phyloP scores from a whole-genome alignment of 2,888 invertebrate genomes.

The Apotomis capreana region DNA sequence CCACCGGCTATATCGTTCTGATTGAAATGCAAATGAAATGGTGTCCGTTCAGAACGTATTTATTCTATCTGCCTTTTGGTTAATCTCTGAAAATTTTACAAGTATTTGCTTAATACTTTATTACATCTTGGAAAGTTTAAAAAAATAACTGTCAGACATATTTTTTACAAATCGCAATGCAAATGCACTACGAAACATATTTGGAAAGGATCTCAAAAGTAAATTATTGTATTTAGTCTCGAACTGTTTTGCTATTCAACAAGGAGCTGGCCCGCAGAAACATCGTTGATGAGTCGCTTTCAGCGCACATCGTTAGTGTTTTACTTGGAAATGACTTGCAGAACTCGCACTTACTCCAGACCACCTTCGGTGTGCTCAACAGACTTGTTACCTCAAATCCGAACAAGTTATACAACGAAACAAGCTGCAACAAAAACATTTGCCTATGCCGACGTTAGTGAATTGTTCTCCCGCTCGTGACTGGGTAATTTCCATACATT shows the following conservation, averaged over 20 bases:
- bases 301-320: conserved; percentile 55
- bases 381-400: conserved; percentile 69
- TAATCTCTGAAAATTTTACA: conserved; percentile 63
- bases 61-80: conserved; percentile 72
- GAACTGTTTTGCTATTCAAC: conserved; percentile 72
- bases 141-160: conserved; percentile 44
- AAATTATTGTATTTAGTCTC: conserved; percentile 71
- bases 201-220: conserved; percentile 63
- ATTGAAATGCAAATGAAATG: conserved; percentile 82
- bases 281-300: conserved; percentile 66
- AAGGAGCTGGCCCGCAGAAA: conserved; percentile 59
- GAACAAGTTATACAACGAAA: conserved; percentile 71
- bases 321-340: conserved; percentile 54
- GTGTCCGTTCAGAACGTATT: conserved; percentile 77
- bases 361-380: conserved; percentile 41
- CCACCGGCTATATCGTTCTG: conserved; percentile 79
- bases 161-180: conserved; percentile 60
- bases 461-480: conserved; percentile 82
- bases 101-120: conserved; percentile 42
- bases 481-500: conserved; percentile 84
- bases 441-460: conserved; percentile 81
- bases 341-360: conserved; percentile 42
- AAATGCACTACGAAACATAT: conserved; percentile 62
- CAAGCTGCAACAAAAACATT: conserved; percentile 82
- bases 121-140: not conserved